Conservation (phyloP, 2,888 invertebrate species). For the Drosophila longiperda region DNA sequence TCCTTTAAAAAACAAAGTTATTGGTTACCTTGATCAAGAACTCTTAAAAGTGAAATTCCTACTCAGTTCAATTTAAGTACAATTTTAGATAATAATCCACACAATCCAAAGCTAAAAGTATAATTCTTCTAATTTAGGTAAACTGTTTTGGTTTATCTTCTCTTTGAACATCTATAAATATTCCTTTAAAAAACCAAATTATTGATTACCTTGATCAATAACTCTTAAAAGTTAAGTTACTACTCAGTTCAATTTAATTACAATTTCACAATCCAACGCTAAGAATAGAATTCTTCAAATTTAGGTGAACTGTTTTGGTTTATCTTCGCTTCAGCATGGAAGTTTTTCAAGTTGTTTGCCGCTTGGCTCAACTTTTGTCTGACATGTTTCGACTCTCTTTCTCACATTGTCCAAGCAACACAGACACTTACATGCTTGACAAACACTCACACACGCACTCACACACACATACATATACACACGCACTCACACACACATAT, state of each 20-base stretch:
- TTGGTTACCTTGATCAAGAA: no score
- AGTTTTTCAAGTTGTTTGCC: conserved; percentile 25
- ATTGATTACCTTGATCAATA: background rate
- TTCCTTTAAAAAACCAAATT: background rate
- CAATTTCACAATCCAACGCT: no score
- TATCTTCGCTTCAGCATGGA: conserved; percentile 7
- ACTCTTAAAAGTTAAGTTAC: background rate
- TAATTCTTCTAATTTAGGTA: no score
- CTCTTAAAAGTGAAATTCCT: no score
- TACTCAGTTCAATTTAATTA: no score
- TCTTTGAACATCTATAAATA: background rate
- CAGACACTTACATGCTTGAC: conserved; percentile 17
- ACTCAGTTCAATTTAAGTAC: no score
- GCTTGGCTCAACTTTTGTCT: conserved; percentile 31
- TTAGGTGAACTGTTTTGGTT: background rate
- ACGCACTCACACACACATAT: background rate
- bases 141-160: no score
- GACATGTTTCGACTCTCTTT: conserved; percentile 31
- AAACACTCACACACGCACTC: conserved; percentile 4
- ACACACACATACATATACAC: conserved; percentile 1
- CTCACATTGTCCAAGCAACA: conserved; percentile 17
- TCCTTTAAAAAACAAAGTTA: background rate
- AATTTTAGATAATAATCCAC: no score
- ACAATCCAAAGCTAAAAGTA: no score
- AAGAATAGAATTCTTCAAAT: background rate